Evolutionary conservation across 2,888 invertebrate species (phyloP).

Genomic region (Ferdinandea cuprea): DNA sequence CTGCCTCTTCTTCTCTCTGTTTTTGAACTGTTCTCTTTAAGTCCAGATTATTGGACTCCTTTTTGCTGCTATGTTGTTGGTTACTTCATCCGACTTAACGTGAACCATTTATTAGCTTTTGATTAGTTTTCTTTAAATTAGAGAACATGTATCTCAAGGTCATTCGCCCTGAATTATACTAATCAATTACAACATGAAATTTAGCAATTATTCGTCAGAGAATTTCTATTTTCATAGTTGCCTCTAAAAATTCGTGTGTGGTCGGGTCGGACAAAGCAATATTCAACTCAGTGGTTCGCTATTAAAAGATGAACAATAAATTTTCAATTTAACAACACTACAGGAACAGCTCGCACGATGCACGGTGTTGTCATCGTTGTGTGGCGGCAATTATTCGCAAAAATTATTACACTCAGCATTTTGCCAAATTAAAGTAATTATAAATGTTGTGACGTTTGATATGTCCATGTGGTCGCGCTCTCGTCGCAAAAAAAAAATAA

Average conservation of each 20-base stretch:
- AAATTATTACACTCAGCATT: conserved; percentile 1
- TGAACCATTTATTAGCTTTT: neutral
- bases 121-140: neutral
- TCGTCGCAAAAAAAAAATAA: conserved; percentile 1
- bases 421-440: neutral
- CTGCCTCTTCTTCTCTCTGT: neutral
- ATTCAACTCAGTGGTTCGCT: neutral
- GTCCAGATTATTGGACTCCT: conserved; percentile 20
- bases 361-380: neutral
- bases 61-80: too few relatives aligned
- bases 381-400: conserved; percentile 3
- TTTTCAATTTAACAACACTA: conserved; percentile 16
- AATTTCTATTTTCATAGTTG: too few relatives aligned
- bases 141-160: conserved; percentile 4
- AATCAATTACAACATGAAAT: neutral
- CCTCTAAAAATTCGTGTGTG: conserved; percentile 1
- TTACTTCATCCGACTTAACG: conserved; percentile 18
- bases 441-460: neutral
- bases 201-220: neutral
- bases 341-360: neutral
- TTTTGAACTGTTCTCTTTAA: conserved; percentile 18
- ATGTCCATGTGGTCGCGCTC: neutral
- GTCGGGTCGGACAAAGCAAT: neutral
- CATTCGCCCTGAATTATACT: conserved; percentile 12
- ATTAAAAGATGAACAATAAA: conserved; percentile 18